These are phyloP conservation scores for Paracentrotus lividus DNA, from an alignment of 53 echinoderm and acorn worm genomes.

Conservation along the genomic window DNA sequence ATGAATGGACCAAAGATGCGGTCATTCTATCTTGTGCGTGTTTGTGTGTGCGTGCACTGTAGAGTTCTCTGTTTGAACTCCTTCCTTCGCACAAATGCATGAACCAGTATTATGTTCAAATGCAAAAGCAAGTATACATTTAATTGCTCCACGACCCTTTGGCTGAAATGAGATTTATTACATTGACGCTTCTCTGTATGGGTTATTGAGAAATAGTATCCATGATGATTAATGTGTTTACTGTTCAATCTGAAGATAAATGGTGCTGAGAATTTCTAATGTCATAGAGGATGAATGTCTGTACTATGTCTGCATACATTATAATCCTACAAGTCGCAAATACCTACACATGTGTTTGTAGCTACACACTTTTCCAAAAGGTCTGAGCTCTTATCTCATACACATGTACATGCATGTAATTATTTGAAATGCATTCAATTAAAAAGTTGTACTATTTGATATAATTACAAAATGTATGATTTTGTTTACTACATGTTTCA, in stretches of 20 bases:
- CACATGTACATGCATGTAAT: too few relatives aligned
- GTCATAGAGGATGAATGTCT: neutral
- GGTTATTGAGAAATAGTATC: neutral
- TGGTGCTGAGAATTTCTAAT: neutral
- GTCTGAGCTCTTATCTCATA: too few relatives aligned
- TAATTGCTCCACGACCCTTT: neutral
- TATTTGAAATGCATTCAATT: too few relatives aligned
- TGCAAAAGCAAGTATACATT: constrained; percentile 2
- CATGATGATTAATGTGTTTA: neutral
- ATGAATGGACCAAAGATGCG: neutral
- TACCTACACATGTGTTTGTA: too few relatives aligned
- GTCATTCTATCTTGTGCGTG: neutral
- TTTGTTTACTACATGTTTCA: too few relatives aligned
- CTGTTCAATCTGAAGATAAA: neutral
- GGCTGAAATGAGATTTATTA: neutral
- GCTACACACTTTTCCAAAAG: too few relatives aligned
- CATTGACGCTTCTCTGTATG: neutral
- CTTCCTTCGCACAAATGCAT: neutral
- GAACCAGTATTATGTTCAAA: neutral
- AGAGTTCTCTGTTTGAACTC: neutral
- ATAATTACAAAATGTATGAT: too few relatives aligned
- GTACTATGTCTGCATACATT: neutral
- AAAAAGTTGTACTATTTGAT: too few relatives aligned
- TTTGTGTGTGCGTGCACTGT: neutral
- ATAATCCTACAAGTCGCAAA: neutral